Evolutionary conservation across 2,888 invertebrate genomes (phyloP).

Genomic region (Limnephilus lunatus): DNA sequence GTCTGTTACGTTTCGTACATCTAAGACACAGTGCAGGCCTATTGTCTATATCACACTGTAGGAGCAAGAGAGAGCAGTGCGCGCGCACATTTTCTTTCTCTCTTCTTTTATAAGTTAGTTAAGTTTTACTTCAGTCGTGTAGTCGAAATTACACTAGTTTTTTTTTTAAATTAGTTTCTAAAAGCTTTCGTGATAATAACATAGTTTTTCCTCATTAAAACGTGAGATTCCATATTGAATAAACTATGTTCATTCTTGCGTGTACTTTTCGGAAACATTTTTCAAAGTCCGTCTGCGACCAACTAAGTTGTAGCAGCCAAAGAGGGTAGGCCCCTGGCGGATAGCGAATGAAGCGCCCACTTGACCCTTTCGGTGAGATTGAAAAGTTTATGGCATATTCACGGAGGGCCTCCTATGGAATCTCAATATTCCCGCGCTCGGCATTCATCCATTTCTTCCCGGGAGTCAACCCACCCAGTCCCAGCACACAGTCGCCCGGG

Average conservation of each 20-base stretch:
- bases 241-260: not conserved
- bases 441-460: slow-evolving; percentile 27
- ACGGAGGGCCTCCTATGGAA: slow-evolving; percentile 19
- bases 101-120: too few relatives aligned
- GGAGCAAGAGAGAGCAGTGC: too few relatives aligned
- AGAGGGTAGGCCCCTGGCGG: not conserved
- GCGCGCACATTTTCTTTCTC: too few relatives aligned
- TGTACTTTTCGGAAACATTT: not conserved
- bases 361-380: slow-evolving; percentile 37
- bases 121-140: too few relatives aligned
- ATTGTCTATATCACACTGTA: too few relatives aligned
- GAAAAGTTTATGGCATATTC: slow-evolving; percentile 40
- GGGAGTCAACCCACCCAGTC: not conserved
- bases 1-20: too few relatives aligned
- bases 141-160: too few relatives aligned
- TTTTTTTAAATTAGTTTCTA: not conserved
- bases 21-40: too few relatives aligned
- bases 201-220: not conserved
- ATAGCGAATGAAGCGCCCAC: slow-evolving; percentile 12
- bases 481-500: not conserved
- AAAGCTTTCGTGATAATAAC: not conserved
- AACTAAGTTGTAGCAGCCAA: not conserved
- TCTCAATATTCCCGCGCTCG: slow-evolving; percentile 23
- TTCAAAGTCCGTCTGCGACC: not conserved
- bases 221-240: not conserved